Conservation (phyloP, 2,797 vertebrate genomes). For the Phalanger gymnotis region DNA sequence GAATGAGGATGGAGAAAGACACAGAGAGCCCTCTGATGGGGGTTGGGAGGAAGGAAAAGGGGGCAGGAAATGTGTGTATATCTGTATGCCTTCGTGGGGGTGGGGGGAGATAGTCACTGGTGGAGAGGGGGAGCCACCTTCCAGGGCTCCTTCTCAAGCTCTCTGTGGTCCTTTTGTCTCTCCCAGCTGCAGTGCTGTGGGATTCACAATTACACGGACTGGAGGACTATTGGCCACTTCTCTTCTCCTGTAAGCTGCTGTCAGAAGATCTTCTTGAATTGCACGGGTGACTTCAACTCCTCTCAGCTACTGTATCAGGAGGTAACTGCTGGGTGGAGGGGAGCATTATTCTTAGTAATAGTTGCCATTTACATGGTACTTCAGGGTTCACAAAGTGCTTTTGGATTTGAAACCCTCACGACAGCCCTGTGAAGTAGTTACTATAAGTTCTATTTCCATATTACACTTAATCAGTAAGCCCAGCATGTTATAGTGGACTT, state of each 20-base stretch:
- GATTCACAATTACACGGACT: background rate
- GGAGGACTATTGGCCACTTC: background rate
- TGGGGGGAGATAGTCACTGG: background rate
- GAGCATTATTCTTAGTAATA: background rate
- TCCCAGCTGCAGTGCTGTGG: background rate
- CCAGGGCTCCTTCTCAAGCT: background rate
- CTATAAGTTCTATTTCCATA: background rate
- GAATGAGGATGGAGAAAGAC: background rate
- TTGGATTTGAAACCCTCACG: background rate
- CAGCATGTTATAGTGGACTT: background rate
- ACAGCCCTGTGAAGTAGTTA: background rate
- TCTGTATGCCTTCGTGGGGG: background rate
- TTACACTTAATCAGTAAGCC: background rate
- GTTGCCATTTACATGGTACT: background rate
- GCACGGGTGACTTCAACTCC: background rate
- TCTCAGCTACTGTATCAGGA: background rate
- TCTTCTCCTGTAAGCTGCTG: background rate
- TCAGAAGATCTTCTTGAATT: background rate
- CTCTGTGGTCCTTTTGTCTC: background rate
- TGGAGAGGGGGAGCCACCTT: background rate
- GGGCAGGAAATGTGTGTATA: background rate
- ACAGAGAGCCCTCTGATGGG: background rate
- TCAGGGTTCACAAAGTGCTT: background rate
- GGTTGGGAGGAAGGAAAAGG: background rate
- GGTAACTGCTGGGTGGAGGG: background rate